Evolutionary conservation across 2,797 vertebrate species (phyloP), one percentile per base, ranked within the genome.

Genomic region (Coccyzus lansbergi): DNA sequence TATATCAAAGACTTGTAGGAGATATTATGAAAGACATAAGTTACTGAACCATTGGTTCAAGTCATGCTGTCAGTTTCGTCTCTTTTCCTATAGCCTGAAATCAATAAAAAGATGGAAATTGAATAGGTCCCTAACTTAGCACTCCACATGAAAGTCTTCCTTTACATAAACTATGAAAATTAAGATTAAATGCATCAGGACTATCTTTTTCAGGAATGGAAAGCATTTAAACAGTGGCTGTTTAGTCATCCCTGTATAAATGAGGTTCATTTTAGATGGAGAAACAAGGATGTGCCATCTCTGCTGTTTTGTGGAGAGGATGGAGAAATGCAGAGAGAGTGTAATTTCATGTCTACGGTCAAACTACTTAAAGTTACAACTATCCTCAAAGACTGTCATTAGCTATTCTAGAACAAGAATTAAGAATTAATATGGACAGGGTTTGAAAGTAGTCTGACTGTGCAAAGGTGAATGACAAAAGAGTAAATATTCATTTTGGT

Each of bases 101-200:
- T 87, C 89, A 94, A 63, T 88, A 85, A 84, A 94, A 94, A 63
- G 29, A 49, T 33, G 59, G 53, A 60, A 87, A 94, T 44, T 83
- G 38, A 92, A 62, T 76, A 90, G 60, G 34, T 77, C 88, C 34
- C 40, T 70, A 77, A 76, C 24, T 84, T 86, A 51, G 1, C 3
- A 48, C 34, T 64, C 71, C 46, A 91, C 28, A 75, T 68, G 77
- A 90, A 85, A 83, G 17, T 25, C 36, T 81, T 86, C 21, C 44
- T 78, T 12, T 79, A 15, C n/a, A 69, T 25, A 40, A 40, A 77
- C 34, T 48, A 29, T 74, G 77, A 91, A 68, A 93, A 86, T 22
- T 92, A 55, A 46, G 53, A 87, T 70, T 75, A 88, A 88, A 48
- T 84, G 78, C 74, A 90, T n/a, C 74, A 76, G 52, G 26, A 36